Evolutionary conservation across 1,140 invertebrate genomes (phyloP), one percentile per base, ranked within the genome.

Genomic region (Trichonephila clavata): DNA sequence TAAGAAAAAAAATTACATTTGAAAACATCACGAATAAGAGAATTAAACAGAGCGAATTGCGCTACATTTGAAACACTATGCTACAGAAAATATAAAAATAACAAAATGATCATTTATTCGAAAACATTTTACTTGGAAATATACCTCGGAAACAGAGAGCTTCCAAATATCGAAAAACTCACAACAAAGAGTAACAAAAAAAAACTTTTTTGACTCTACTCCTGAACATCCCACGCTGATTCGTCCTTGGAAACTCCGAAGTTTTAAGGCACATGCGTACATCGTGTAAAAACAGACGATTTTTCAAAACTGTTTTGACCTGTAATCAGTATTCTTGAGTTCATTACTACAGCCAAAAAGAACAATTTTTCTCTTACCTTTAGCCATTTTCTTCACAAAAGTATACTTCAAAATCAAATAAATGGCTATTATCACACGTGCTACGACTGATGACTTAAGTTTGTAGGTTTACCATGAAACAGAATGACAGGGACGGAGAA

Each of bases 261-360:
- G 71, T 77, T 77, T 43, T 39, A 77, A 77, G 32, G 71, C 71
- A 77, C 71, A 77, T 77, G 71, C 71, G 71, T 77, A 16, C 71
- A 32, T 77, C 68, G 27, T 24, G 5, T 39, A 14, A 77, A 77
- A 77, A 77, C 14, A 32, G 16, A 6, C 6, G 4, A 77, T 32
- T 39, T 16, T 77, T 71, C 32, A 32, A 32, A 77, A 77, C 18
- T 77, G 16, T 32, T 77, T 4, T n/a, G n/a, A n/a, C 7, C 10
- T 13, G 2, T 32, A 77, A 77, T 27, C 27, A 32, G 24, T 77
- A 77, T 18, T 18, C 3, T 20, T 32, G 0, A 18, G 71, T 39
- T 77, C 13, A 77, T 7, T 32, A 39, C 32, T 7, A 77, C 14
- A 77, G 24, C 27, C 14, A 39, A 77, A 16, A 77, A 7, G 50